These are phyloP conservation scores for Byasa hedistus DNA, from an alignment of 2,888 invertebrate genomes.

Conservation along the genomic window DNA sequence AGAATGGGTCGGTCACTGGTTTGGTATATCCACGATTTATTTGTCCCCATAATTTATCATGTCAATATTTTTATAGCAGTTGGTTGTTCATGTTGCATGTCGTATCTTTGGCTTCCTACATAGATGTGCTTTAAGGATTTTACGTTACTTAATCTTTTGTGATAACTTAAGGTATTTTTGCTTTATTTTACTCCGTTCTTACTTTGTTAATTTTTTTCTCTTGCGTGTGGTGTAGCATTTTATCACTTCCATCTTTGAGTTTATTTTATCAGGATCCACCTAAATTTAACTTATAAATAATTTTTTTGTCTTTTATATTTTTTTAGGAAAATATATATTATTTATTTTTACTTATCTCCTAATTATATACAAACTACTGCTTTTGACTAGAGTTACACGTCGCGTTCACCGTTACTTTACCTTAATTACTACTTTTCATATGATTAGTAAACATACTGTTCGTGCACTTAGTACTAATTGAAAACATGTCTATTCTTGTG, in stretches of 20 bases:
- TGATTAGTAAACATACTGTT: slow-evolving; percentile 7
- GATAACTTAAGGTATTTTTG: background rate
- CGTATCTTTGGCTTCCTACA: background rate
- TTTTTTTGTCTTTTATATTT: slow-evolving; percentile 35
- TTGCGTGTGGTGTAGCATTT: background rate
- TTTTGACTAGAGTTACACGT: slow-evolving; percentile 50
- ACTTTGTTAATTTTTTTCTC: background rate
- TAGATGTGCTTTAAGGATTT: background rate
- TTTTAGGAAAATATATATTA: slow-evolving; percentile 46
- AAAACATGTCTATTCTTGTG: background rate
- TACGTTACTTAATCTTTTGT: background rate
- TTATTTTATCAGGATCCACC: background rate
- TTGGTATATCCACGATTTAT: background rate
- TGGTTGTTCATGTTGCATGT: background rate
- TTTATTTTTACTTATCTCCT: slow-evolving; percentile 32
- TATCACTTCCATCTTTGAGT: background rate
- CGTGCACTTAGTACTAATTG: slow-evolving; percentile 8
- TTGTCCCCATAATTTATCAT: background rate
- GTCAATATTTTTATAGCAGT: background rate
- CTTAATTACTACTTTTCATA: slow-evolving; percentile 3
- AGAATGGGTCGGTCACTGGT: background rate
- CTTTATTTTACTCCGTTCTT: background rate
- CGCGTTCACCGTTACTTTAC: slow-evolving; percentile 23
- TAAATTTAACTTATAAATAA: slow-evolving; percentile 29
- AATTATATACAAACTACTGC: slow-evolving; percentile 49